Conservation (phyloP, 2,113 vertebrate genomes). For the Ptilorrhoa leucosticta region DNA sequence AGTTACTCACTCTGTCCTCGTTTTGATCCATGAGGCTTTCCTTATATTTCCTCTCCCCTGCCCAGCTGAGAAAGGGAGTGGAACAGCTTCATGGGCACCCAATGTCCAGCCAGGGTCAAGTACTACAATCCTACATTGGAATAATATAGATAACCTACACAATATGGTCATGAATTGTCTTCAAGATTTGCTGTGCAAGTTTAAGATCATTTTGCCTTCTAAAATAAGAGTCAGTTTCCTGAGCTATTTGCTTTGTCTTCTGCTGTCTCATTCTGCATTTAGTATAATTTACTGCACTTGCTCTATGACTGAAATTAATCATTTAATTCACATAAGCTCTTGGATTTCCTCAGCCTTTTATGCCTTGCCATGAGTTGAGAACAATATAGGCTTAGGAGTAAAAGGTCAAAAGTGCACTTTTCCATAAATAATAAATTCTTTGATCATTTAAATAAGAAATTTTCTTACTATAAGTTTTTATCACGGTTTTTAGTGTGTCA, state of each 20-base stretch:
- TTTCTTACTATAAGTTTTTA: not conserved
- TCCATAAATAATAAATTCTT: not conserved
- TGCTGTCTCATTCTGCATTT: not conserved
- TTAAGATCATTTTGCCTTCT: not conserved
- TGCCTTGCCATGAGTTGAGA: not conserved
- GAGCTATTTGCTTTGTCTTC: not conserved
- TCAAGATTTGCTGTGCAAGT: not conserved
- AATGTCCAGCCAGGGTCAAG: not conserved
- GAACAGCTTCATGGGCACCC: rapidly evolving
- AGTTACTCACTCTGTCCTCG: not conserved
- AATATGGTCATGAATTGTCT: not conserved
- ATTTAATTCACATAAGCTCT: not conserved
- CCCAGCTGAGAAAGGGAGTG: not conserved
- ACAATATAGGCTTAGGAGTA: not conserved
- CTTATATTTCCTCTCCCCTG: not conserved
- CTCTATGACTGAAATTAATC: not conserved
- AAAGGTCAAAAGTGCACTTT: not conserved
- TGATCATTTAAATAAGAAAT: not conserved
- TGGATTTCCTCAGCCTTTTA: not conserved
- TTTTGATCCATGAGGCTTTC: not conserved
- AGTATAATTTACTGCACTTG: not conserved
- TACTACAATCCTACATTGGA: not conserved
- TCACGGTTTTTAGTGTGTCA: not conserved
- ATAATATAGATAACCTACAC: not conserved
- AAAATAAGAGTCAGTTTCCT: not conserved